These are phyloP conservation scores for Steinernema carpocapsae DNA, from an alignment of 2,888 invertebrate genomes.

Conservation along the genomic window DNA sequence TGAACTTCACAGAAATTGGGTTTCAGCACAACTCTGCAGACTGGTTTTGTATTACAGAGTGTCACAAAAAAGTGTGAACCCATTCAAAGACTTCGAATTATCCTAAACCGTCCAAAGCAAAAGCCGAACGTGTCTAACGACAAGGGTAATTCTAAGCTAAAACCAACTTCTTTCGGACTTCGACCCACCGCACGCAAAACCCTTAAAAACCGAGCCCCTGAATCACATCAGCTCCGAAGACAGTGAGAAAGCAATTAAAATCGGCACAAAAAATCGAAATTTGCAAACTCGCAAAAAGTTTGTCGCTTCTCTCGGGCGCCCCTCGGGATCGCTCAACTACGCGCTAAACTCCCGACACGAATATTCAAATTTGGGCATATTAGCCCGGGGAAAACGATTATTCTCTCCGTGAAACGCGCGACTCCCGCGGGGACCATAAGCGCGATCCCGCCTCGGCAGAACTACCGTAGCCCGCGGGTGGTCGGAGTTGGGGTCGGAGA, in stretches of 20 bases:
- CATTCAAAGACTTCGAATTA: too few species aligned
- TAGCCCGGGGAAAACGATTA: constrained; percentile 19
- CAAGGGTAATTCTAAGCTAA: too few species aligned
- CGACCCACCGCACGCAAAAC: neutral
- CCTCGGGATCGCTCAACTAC: neutral
- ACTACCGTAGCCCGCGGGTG: constrained; percentile 17
- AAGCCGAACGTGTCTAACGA: too few species aligned
- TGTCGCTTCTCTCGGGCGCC: neutral
- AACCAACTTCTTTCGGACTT: too few species aligned
- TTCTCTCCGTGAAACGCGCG: constrained; percentile 2
- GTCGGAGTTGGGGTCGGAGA: too few species aligned
- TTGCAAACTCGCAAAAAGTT: neutral
- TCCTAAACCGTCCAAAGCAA: too few species aligned
- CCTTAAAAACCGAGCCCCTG: neutral
- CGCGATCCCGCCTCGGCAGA: neutral
- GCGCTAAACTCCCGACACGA: neutral
- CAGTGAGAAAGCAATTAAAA: too few species aligned
- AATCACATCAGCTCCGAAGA: neutral
- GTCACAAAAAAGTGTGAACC: too few species aligned
- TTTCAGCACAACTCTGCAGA: too few species aligned
- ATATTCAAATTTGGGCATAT: constrained; percentile 31
- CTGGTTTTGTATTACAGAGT: too few species aligned
- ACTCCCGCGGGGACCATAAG: neutral
- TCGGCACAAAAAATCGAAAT: too few species aligned
- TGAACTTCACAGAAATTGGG: too few species aligned